Evolutionary conservation across 1,140 invertebrate genomes (phyloP), one percentile per base, ranked within the genome.

Genomic region (Papilio polyxenes): DNA sequence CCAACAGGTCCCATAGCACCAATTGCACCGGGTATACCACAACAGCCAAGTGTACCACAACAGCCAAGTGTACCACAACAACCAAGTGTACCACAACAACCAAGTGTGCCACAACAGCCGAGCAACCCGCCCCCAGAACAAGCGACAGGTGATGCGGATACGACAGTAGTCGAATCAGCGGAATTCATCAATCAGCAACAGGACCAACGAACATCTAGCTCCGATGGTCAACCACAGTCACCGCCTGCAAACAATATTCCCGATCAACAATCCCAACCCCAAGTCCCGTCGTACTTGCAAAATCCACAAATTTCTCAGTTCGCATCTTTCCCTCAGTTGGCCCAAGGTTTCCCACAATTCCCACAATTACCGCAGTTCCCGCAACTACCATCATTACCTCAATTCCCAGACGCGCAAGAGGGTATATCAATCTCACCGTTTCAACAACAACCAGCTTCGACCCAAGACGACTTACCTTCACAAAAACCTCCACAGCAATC

Each of bases 81-180:
- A 6, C 40, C 40, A 40, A 40, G 40, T 31, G 4, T 37, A 37
- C 65, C 65, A 8, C 23, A 37, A 37, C 23, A 37, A 13, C 75
- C 75, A 20, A 76, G 40, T 76, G 44, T 2, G 20, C 75, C 75
- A 53, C 44, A 53, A 80, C 56, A 69, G 44, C 56, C 56, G 20
- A 77, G 0, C 13, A 62, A 78, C n/a, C 78, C n/a, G 2, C 85
- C 85, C n/a, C 40, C 84, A 48, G 82, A 86, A 74, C 88, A 89
- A 79, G 84, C 89, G 48, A 81, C 85, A 31, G 91, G 90, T 20
- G 92, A 93, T 84, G 86, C 91, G 75, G 92, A 94, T 51, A 87
- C 90, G 6, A 85, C 92, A 23, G 89, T 94, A 0, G 85, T 94
- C 65, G 93, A 94, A n/a, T 92, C 93, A 17, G 91, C 91, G 13